Evolutionary conservation across 1,140 invertebrate species (phyloP), one percentile per base, ranked within the genome.

Genomic region (Trachymyrmex cornetzi): DNA sequence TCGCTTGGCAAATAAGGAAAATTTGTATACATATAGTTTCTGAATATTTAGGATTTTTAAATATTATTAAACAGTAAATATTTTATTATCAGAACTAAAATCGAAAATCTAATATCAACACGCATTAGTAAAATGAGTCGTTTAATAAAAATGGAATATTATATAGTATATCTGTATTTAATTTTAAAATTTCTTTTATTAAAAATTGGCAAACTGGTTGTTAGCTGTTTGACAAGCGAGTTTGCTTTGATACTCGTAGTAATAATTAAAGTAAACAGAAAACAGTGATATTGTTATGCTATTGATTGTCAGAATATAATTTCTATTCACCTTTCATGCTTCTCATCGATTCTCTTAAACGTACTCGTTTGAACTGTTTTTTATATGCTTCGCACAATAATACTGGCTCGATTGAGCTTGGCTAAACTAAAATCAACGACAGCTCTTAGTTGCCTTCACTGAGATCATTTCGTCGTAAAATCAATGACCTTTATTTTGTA

Each of bases 251-350:
- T 53, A 53, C n/a, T 80, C 44, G n/a, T 24, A 81, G 22, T 53
- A 44, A 71, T 24, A 38, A 81, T 71, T 57, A 30, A 14, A 80
- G 38, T 14, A 71, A 81, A 81, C 66, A 30, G 3, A 71, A 81
- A 72, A 71, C 30, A 71, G n/a, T 12, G 6, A 57, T 30, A 38
- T 80, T 55, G 0, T 89, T 89, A 89, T 14, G 27, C 84, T 89
- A 89, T 57, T 89, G 88, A 89, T 89, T 89, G 88, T 89, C 88
- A 86, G 67, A 71, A 72, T 86, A 80, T 67, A 86, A 88, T 80
- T 69, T 86, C 59, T 63, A 38, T 50, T 50, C 67, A 55, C n/a
- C 14, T 55, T n/a, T 63, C 34, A 74, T 44, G 61, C 59, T 55
- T 77, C 14, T 12, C 30, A 48, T 69, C 14, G 27, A 14, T 34